These are phyloP conservation scores for Limnephilus auricula DNA, from an alignment of 2,888 invertebrate genomes.

Conservation along the genomic window DNA sequence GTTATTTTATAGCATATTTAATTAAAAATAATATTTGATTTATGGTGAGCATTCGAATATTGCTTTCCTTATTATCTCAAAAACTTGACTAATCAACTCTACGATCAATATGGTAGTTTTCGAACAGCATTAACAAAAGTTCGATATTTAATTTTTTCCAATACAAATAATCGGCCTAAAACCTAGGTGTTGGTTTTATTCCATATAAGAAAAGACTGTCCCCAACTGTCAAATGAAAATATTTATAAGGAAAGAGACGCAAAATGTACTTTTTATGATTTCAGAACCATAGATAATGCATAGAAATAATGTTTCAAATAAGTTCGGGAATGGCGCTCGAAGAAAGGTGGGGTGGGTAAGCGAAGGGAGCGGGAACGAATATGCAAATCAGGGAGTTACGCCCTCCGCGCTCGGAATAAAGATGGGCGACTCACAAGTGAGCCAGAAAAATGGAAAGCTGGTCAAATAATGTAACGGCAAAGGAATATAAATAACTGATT, in stretches of 20 bases:
- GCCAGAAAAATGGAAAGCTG: not conserved
- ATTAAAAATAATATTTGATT: too few species aligned
- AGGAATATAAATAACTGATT: conserved; percentile 2
- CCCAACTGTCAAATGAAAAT: not conserved
- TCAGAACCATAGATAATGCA: not conserved
- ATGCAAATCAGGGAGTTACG: not conserved
- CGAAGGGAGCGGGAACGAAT: not conserved
- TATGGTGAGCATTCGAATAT: too few species aligned
- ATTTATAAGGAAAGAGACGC: not conserved
- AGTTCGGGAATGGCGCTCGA: not conserved
- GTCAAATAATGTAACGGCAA: not conserved
- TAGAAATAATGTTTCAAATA: not conserved
- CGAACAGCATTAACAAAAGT: too few species aligned
- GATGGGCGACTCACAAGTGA: not conserved
- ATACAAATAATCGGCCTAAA: not conserved
- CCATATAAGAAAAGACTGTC: not conserved
- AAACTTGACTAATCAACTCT: too few species aligned
- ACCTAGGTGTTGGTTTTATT: not conserved
- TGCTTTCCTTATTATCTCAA: too few species aligned
- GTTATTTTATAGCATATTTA: too few species aligned
- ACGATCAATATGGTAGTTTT: too few species aligned
- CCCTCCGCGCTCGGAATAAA: not conserved
- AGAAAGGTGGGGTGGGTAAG: not conserved
- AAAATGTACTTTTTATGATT: not conserved
- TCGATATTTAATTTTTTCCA: too few species aligned